These are phyloP conservation scores for Eumeta japonica DNA, from an alignment of 1,140 invertebrate genomes.

Conservation along the genomic window DNA sequence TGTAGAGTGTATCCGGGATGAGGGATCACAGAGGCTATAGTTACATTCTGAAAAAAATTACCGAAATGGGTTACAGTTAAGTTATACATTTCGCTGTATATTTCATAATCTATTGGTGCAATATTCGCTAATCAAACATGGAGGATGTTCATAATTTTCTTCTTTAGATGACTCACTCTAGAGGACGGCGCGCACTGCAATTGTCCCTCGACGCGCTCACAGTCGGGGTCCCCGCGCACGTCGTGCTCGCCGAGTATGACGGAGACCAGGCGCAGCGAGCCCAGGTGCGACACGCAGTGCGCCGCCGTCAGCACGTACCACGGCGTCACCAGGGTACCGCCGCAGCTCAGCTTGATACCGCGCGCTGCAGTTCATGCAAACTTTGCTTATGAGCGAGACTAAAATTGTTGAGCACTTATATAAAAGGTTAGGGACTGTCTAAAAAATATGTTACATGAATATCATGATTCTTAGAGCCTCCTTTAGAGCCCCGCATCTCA, in stretches of 20 bases:
- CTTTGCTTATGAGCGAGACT: neutral
- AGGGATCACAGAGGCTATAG: constrained; percentile 52
- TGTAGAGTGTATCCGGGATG: constrained; percentile 58
- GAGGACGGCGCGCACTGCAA: constrained; percentile 58
- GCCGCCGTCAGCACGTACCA: constrained; percentile 71
- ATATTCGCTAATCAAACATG: too few relatives aligned
- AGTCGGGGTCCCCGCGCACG: constrained; percentile 58
- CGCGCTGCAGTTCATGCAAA: constrained; percentile 31
- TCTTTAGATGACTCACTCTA: constrained; percentile 36
- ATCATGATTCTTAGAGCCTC: too few relatives aligned
- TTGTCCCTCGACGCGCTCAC: constrained; percentile 49
- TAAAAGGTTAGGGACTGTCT: neutral
- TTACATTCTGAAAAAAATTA: constrained; percentile 53
- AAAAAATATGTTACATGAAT: too few relatives aligned
- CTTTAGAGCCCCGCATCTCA: too few relatives aligned
- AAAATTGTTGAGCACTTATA: neutral
- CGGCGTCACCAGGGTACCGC: constrained; percentile 64
- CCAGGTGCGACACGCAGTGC: constrained; percentile 62
- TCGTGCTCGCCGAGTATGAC: constrained; percentile 68
- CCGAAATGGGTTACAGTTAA: too few relatives aligned
- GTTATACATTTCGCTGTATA: neutral
- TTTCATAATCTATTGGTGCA: too few relatives aligned
- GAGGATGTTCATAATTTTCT: too few relatives aligned
- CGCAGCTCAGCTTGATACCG: constrained; percentile 60
- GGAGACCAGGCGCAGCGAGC: constrained; percentile 28